A percentile compares a stretch with the other conserved stretches of the same genome.
phyloP scores from a whole-genome alignment of 2,888 invertebrate species.

The Abscondita cerata region DNA sequence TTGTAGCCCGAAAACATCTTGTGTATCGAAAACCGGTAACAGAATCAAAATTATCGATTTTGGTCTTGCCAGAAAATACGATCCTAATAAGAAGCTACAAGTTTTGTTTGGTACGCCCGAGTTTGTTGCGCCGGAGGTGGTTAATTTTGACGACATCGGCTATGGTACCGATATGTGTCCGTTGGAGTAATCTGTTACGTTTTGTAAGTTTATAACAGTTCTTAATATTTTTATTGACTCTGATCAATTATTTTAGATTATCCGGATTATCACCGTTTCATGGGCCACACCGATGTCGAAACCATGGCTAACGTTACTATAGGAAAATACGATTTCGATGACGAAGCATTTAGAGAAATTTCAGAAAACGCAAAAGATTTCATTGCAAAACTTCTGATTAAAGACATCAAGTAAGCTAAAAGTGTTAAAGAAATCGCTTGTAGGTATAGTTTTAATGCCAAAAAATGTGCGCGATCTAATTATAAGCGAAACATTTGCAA shows the following conservation, averaged over 20 bases:
- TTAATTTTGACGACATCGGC: constrained; percentile 96
- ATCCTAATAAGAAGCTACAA: constrained; percentile 90
- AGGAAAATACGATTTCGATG: constrained; percentile 96
- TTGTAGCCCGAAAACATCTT: constrained; percentile 96
- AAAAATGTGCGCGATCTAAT: not conserved
- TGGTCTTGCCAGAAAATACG: constrained; percentile 91
- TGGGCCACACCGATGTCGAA: constrained; percentile 97
- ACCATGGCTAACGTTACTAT: constrained; percentile 99
- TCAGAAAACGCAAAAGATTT: constrained; percentile 96
- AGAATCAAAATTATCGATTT: constrained; percentile 99
- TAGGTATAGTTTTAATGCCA: too few relatives aligned
- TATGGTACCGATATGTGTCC: constrained; percentile 98
- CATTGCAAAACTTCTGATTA: constrained; percentile 88
- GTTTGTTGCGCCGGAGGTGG: constrained; percentile 98
- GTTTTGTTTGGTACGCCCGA: constrained; percentile 98
- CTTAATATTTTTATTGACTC: too few relatives aligned
- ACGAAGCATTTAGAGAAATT: constrained; percentile 94
- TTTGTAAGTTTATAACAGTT: constrained; percentile 75
- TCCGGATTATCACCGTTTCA: constrained; percentile 98
- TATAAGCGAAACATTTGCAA: not conserved
- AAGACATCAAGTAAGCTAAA: constrained; percentile 85
- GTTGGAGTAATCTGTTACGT: constrained; percentile 98
- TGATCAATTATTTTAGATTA: constrained; percentile 71
- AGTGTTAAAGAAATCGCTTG: not conserved
- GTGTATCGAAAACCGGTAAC: constrained; percentile 94